A percentile compares a stretch with the other conserved stretches of the same genome.
Evolutionary conservation across 2,113 vertebrate species (phyloP).

Genomic region (Vanacampus margaritifer): DNA sequence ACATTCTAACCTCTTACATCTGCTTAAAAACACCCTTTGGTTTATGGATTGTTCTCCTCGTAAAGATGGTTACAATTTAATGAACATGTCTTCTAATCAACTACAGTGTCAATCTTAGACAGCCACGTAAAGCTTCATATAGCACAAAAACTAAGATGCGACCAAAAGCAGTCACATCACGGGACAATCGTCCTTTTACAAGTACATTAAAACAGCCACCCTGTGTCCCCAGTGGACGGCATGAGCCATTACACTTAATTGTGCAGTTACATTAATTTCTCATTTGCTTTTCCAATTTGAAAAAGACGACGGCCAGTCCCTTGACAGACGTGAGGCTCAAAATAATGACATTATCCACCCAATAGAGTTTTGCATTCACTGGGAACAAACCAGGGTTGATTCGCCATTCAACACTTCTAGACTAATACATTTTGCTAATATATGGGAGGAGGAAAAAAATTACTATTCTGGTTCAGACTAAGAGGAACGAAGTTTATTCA

Average conservation of each 20-base stretch:
- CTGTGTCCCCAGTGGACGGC: conserved; percentile 32
- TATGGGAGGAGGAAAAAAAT: too few species aligned
- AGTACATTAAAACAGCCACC: background rate
- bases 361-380: background rate
- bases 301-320: conserved; percentile 5
- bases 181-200: conserved; percentile 5
- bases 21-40: background rate
- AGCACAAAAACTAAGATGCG: background rate
- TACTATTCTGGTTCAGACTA: too few species aligned
- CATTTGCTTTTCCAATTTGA: conserved; percentile 24
- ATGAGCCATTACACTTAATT: conserved; percentile 37
- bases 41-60: background rate
- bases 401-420: background rate
- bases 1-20: background rate
- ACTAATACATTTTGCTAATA: too few species aligned
- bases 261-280: conserved; percentile 34
- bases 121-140: conserved; percentile 20
- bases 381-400: background rate
- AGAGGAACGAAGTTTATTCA: too few species aligned
- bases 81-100: conserved; percentile 3
- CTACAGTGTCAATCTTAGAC: background rate
- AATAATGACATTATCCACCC: background rate
- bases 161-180: conserved; percentile 32
- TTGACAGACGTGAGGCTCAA: conserved; percentile 6
- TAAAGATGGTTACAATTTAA: conserved; percentile 4